These are phyloP conservation scores for Diarsia brunnea DNA, from an alignment of 2,888 invertebrate genomes.

Conservation along the genomic window DNA sequence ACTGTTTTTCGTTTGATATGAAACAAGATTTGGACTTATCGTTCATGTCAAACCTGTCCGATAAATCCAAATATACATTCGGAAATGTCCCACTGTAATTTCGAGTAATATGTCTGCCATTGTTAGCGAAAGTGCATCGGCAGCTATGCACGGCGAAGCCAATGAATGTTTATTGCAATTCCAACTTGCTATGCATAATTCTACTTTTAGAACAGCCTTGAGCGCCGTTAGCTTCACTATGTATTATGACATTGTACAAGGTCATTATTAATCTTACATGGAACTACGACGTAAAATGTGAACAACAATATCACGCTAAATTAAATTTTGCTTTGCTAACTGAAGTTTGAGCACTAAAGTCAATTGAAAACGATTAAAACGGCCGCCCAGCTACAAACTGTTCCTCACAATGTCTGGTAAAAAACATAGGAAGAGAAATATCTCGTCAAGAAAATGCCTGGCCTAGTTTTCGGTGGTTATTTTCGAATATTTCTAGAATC, in stretches of 20 bases:
- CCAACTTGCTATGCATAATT: constrained; percentile 68
- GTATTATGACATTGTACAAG: constrained; percentile 83
- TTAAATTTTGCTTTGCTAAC: constrained; percentile 46
- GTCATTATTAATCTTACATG: constrained; percentile 74
- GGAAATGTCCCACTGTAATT: constrained; percentile 14
- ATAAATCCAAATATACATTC: constrained; percentile 13
- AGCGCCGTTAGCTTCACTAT: constrained; percentile 75
- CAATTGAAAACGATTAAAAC: constrained; percentile 39
- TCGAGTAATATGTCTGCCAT: constrained; percentile 17
- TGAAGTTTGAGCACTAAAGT: constrained; percentile 18
- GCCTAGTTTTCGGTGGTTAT: constrained; percentile 54
- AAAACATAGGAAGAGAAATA: constrained; percentile 23
- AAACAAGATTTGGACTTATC: background rate
- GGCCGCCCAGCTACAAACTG: constrained; percentile 24
- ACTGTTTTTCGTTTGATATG: constrained; percentile 3
- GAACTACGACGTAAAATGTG: constrained; percentile 55
- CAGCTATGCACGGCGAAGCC: constrained; percentile 55
- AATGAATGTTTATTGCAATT: constrained; percentile 64
- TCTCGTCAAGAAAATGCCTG: constrained; percentile 43
- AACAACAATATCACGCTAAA: constrained; percentile 50
- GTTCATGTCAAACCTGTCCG: constrained; percentile 1
- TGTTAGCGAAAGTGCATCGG: constrained; percentile 61
- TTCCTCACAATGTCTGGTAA: constrained; percentile 11
- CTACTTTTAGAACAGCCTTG: constrained; percentile 81
- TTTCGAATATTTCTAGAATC: constrained; percentile 51